These are phyloP conservation scores for Chalcosyrphus nemorum DNA, from an alignment of 2,888 invertebrate genomes.

Conservation along the genomic window DNA sequence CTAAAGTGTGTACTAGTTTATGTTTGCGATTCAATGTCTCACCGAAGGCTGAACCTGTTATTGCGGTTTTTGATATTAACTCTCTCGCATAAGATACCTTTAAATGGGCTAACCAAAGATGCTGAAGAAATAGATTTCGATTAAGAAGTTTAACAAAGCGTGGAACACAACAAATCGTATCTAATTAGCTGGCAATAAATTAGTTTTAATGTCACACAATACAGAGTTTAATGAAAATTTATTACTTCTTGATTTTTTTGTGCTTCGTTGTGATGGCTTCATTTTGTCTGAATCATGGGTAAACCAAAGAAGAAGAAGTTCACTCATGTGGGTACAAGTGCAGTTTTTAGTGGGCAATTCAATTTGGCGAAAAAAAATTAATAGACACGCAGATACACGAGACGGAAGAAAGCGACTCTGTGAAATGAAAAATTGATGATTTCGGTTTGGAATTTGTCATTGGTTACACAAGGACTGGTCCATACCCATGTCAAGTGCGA, in stretches of 20 bases:
- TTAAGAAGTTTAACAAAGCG: slow-evolving; percentile 7
- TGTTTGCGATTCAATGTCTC: neutral
- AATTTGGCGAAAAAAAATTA: too few relatives aligned
- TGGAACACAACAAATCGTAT: slow-evolving; percentile 27
- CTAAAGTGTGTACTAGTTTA: slow-evolving; percentile 3
- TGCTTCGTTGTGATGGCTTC: neutral
- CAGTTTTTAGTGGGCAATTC: neutral
- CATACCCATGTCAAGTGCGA: too few relatives aligned
- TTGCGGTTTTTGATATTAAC: neutral
- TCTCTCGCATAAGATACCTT: neutral
- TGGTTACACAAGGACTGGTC: too few relatives aligned
- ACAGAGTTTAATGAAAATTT: slow-evolving; percentile 30
- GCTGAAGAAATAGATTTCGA: slow-evolving; percentile 12
- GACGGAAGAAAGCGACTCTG: too few relatives aligned
- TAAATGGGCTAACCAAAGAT: too few relatives aligned
- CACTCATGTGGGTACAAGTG: neutral
- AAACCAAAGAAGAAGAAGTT: too few relatives aligned
- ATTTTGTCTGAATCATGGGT: neutral
- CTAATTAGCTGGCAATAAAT: slow-evolving; percentile 44
- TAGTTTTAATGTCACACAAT: slow-evolving; percentile 20
- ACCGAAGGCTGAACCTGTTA: slow-evolving; percentile 12
- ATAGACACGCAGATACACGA: too few relatives aligned
- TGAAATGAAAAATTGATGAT: too few relatives aligned
- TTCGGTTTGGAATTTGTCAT: too few relatives aligned
- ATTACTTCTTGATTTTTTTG: slow-evolving; percentile 11